phyloP scores from a whole-genome alignment of 2,888 invertebrate genomes.

The Merodon equestris region DNA sequence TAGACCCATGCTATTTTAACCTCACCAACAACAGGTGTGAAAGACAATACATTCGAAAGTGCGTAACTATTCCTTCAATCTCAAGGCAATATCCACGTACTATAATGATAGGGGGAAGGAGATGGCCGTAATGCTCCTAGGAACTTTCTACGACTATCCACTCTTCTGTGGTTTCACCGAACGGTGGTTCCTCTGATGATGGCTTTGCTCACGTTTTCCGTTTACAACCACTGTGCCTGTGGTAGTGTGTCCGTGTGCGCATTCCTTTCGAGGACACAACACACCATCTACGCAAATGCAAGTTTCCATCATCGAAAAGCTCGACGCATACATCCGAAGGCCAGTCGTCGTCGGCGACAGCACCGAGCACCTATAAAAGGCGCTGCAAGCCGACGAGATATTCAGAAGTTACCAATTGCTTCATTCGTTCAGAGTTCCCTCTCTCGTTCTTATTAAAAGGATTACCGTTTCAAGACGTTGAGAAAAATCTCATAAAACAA shows the following conservation, averaged over 20 bases:
- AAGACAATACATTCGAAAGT: constrained; percentile 29
- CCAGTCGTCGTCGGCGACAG: background rate
- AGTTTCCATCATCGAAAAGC: constrained; percentile 34
- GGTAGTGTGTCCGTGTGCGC: background rate
- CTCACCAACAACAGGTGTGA: constrained; percentile 53
- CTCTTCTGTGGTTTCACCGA: constrained; percentile 26
- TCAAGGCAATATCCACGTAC: too few relatives aligned
- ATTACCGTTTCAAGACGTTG: too few relatives aligned
- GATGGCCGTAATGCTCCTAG: background rate
- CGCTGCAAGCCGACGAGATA: constrained; percentile 22
- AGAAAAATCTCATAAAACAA: constrained; percentile 12
- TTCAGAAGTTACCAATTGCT: constrained; percentile 52
- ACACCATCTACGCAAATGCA: constrained; percentile 48
- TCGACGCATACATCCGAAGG: constrained; percentile 23
- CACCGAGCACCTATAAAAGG: constrained; percentile 46
- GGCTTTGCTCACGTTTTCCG: constrained; percentile 51
- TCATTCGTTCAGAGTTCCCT: constrained; percentile 42
- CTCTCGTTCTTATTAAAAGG: too few relatives aligned
- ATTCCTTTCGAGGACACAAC: constrained; percentile 21
- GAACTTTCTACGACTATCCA: constrained; percentile 2
- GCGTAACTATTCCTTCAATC: background rate
- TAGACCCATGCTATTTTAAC: constrained; percentile 34
- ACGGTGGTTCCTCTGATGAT: constrained; percentile 24
- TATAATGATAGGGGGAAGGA: background rate
- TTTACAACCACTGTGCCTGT: too few relatives aligned